Evolutionary conservation across 2,888 invertebrate species (phyloP), one percentile per base, ranked within the genome.

Genomic region (Ornithoptera priamus): DNA sequence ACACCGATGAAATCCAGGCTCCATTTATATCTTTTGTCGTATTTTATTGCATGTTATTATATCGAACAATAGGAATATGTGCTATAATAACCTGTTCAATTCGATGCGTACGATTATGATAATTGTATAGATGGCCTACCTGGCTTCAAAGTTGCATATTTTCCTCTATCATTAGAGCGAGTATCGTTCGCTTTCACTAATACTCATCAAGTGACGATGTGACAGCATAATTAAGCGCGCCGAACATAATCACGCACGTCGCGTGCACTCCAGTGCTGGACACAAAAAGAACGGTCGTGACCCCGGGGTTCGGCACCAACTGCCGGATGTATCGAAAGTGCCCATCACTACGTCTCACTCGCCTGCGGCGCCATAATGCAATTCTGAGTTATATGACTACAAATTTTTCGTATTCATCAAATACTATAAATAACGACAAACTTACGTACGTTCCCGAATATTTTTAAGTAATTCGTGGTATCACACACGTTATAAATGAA

Each of bases 211-310:
- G 87, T 85, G 90, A 86, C 89, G 87, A 87, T 88, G 84, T 89
- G 92, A 92, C 91, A 91, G 88, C 87, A 88, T 92, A 92, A 92
- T 92, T 92, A 92, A 90, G 88, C 89, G 86, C 84, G 86, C 86
- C 86, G 86, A 84, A 87, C 84, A 87, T 85, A 89, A 89, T 88
- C 90, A 88, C 85, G 86, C 81, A 77, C 80, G 84, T 84, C 84
- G 86, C 87, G 85, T 88, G 86, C 86, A 85, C 80, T 81, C 76
- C 79, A 71, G 78, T 79, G 74, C 76, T 77, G 87, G 85, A 87
- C 78, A 78, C 86, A 88, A 89, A 90, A 89, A 88, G 87, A 85
- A 81, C 85, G 88, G 85, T 88, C 89, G 82, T 86, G 92, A 92
- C 92, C 91, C 84, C 85, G 39, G 39, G 39, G 39, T 39, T 7